phyloP scores from a whole-genome alignment of 2,797 vertebrate genomes.

The Pseudomugil gertrudae region DNA sequence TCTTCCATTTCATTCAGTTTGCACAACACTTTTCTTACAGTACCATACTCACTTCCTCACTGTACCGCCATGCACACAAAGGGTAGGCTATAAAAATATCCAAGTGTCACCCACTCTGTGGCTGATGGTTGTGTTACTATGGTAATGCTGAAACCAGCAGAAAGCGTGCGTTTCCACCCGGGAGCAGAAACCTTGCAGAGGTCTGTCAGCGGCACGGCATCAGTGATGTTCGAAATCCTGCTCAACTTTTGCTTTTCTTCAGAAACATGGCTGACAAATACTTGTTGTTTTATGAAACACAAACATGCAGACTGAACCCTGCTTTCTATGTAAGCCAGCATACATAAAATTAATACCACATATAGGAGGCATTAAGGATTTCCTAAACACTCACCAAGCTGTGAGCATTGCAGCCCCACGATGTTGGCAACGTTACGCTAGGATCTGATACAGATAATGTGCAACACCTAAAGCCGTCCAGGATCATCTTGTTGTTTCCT shows the following conservation, averaged over 20 bases:
- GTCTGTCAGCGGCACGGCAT: conserved; percentile 56
- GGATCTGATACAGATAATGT: background rate
- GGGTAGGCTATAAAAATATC: conserved; percentile 71
- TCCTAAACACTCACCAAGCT: background rate
- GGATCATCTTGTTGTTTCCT: background rate
- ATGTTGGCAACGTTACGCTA: background rate
- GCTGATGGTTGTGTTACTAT: conserved; percentile 70
- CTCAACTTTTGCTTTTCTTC: conserved; percentile 8
- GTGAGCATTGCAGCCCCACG: background rate
- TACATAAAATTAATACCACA: background rate
- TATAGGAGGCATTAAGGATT: background rate
- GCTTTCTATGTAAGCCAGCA: background rate
- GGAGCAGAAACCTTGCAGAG: conserved; percentile 51
- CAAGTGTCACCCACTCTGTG: conserved; percentile 63
- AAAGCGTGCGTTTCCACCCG: conserved; percentile 32
- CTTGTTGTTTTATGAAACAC: background rate
- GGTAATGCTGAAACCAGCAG: conserved; percentile 68
- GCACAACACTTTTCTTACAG: background rate
- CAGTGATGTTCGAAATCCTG: conserved; percentile 12
- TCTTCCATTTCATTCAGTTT: conserved; percentile 23
- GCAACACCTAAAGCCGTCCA: background rate
- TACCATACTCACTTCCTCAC: conserved; percentile 35
- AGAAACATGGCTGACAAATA: background rate
- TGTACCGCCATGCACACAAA: conserved; percentile 41
- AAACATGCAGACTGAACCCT: background rate